These are phyloP conservation scores for Ambastaia sidthimunki DNA, from an alignment of 2,797 vertebrate genomes.

Conservation along the genomic window DNA sequence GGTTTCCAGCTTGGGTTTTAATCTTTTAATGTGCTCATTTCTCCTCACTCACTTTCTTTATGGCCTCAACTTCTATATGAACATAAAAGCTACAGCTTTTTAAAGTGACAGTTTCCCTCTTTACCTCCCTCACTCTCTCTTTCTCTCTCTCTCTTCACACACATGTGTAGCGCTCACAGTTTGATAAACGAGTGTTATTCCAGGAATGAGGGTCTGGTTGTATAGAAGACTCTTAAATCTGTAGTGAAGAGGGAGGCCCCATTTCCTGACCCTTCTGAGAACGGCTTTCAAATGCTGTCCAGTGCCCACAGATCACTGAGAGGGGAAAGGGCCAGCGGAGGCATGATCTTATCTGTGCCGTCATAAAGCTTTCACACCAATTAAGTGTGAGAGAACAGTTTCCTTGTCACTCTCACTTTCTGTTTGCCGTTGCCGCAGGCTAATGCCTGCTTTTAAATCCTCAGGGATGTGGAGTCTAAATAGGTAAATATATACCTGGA, in stretches of 20 bases:
- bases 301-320: constrained; percentile 56
- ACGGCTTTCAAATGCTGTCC: constrained; percentile 33
- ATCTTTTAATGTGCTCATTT: constrained; percentile 38
- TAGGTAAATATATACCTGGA: not conserved
- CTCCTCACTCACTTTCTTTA: constrained; percentile 19
- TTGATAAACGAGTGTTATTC: constrained; percentile 74
- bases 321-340: constrained; percentile 58
- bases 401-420: constrained; percentile 20
- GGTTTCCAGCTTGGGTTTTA: constrained; percentile 41
- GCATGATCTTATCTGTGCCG: constrained; percentile 62
- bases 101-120: constrained; percentile 62
- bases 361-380: constrained; percentile 57
- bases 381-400: constrained; percentile 28
- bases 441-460: constrained; percentile 17
- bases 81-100: constrained; percentile 57
- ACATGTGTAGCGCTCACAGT: constrained; percentile 42
- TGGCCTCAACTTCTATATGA: constrained; percentile 62
- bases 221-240: constrained; percentile 74
- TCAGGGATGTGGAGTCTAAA: constrained; percentile 5
- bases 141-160: not conserved
- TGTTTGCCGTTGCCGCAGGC: not conserved
- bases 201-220: constrained; percentile 71
- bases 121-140: constrained; percentile 54
- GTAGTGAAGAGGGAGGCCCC: constrained; percentile 63
- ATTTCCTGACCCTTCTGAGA: constrained; percentile 54